Conservation (phyloP, 2,797 vertebrate species). For the Oreonectes daqikongensis region DNA sequence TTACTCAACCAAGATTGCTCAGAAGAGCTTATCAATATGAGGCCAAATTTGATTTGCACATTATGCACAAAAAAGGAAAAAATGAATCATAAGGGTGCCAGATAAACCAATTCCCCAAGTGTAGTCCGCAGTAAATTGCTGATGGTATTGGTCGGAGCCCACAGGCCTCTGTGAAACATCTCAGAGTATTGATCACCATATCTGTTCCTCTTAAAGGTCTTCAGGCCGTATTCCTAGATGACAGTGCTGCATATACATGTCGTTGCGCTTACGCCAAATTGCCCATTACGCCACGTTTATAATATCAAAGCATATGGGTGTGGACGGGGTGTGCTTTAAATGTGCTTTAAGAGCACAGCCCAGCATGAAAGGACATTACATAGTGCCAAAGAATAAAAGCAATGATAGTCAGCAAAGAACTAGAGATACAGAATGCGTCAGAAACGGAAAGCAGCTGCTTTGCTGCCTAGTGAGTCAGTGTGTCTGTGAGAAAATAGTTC, state of each 20-base stretch:
- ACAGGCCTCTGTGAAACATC: slow-evolving; percentile 1
- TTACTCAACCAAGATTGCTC: neutral
- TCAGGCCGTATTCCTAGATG: neutral
- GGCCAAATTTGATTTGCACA: neutral
- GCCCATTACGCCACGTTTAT: slow-evolving; percentile 12
- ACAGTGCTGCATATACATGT: neutral
- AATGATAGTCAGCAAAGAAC: slow-evolving; percentile 5
- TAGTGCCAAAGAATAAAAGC: neutral
- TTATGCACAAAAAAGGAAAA: neutral
- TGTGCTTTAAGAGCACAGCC: slow-evolving; percentile 8
- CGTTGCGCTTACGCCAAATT: slow-evolving; percentile 5
- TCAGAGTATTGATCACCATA: slow-evolving; percentile 5
- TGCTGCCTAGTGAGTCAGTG: neutral
- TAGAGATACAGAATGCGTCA: neutral
- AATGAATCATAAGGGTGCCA: neutral
- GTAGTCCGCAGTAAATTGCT: neutral
- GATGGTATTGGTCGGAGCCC: slow-evolving; percentile 5
- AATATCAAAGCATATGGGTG: slow-evolving; percentile 5
- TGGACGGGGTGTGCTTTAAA: slow-evolving; percentile 12
- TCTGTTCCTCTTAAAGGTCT: neutral
- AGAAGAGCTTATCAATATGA: neutral
- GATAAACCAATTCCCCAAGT: neutral
- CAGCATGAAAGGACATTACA: neutral
- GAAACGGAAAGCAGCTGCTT: neutral
- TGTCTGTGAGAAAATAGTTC: no score